Evolutionary conservation across 1,140 invertebrate genomes (phyloP), one percentile per base, ranked within the genome.

Genomic region (Hyphantria cunea): DNA sequence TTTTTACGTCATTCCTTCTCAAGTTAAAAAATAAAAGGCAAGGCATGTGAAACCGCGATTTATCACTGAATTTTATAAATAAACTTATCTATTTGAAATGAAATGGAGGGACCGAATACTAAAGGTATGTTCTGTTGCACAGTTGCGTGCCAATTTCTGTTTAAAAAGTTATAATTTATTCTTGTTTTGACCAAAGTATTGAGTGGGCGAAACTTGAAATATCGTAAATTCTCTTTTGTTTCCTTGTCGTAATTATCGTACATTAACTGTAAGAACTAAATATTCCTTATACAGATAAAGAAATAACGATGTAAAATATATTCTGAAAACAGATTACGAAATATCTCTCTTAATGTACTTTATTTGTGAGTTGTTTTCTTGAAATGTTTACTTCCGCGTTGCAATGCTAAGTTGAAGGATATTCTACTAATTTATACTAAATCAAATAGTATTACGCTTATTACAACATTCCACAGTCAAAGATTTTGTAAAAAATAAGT

Each of bases 221-320:
- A 76, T 68, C 65, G 51, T 75, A 66, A 78, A 73, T 76, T 77
- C 76, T 72, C 78, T 81, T 83, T 84, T 84, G 82, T 84, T 84
- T 82, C 70, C 55, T 54, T 59, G 67, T 56, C 59, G 64, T 69
- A 44, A 54, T 56, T 74, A 65, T 53, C 65, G 54, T 53, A 39
- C 62, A 33, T 65, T 59, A 49, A 49, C 2, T 25, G 17, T 25
- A 25, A 25, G 17, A 25, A 25, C 17, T 25, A 3, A 25, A 25
- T 25, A 5, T 25, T 25, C 17, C 5, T 5, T 25, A n/a, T n/a
- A n/a, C n/a, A n/a, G n/a, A n/a, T n/a, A n/a, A n/a, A n/a, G n/a
- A n/a, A n/a, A n/a, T n/a, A n/a, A n/a, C n/a, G n/a, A n/a, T n/a
- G n/a, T n/a, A n/a, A 25, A 25, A 25, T 25, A 5, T 25, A 25